Base-by-base conservation (phyloP, 2,797 vertebrate genomes). In the Propithecus deckenii region DNA sequence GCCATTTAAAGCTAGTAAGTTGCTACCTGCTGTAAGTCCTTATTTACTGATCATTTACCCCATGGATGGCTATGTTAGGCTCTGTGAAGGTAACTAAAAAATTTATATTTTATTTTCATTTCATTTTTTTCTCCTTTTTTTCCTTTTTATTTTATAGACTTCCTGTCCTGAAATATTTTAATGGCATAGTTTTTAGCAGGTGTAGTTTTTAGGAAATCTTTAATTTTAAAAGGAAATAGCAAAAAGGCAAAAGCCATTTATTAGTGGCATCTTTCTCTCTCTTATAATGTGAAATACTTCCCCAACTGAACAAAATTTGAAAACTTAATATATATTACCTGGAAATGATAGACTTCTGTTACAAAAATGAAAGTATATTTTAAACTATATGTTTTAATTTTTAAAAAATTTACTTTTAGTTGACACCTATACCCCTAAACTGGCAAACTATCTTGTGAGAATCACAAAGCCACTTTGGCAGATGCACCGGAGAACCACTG, bases 381-480 rank as follows among this genome's bases (percentile, higher is more conserved):
- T 50, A 86, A 86, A 79, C 25, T 72, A 30, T 74, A 12, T 83
- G 20, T 63, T 79, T 91, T 75, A 86, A 18, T 57, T 84, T 79
- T 35, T 35, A 0, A 43, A 28, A 5, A 97, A 87, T 43, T 97
- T 97, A 81, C 96, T 97, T 98, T 98, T 98, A 97, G 80, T 98
- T 98, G 96, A 87, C 97, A 97, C 89, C 92, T 98, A 89, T 97
- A 87, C 86, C 95, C 43, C 76, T 71, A 97, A 95, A 97, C 94
- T 97, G 94, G 96, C 88, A 97, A 97, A 97, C 61, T n/a, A 95
- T 97, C 97, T 98, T 98, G 92, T 80, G 95, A 87, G 95, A 97
- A 95, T 97, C 96, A 98, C 94, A 92, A 89, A 98, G 96, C 96
- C 97, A 98, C 96, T 97, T 88, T 98, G 97, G 97, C 97, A 98